phyloP scores from a whole-genome alignment of 2,113 vertebrate species.

The Sinocyclocheilus anophthalmus region DNA sequence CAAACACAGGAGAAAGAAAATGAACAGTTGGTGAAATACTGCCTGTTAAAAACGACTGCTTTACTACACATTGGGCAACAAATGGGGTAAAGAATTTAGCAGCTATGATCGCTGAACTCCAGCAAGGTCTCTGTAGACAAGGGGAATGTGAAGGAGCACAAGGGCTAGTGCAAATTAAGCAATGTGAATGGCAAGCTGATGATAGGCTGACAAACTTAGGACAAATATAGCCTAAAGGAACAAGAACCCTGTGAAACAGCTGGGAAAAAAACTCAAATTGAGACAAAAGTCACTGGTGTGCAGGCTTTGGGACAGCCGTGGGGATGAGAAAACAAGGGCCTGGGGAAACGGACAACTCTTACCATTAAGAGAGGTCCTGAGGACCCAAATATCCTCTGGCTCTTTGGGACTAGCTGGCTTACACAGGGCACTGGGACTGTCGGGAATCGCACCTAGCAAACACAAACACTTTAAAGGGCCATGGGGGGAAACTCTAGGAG shows the following conservation, averaged over 20 bases:
- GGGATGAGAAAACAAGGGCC: conserved; percentile 44
- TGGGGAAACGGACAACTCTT: conserved; percentile 66
- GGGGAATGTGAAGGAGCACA: not conserved
- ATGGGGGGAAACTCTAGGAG: not conserved
- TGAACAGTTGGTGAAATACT: not conserved
- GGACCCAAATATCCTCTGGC: conserved; percentile 78
- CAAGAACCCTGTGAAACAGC: conserved; percentile 5
- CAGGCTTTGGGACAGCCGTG: not conserved
- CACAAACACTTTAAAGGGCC: conserved; percentile 67
- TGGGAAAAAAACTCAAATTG: conserved; percentile 6
- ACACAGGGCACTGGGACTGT: conserved; percentile 67
- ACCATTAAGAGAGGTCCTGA: conserved; percentile 76
- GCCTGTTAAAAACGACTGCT: not conserved
- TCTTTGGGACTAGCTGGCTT: conserved; percentile 66
- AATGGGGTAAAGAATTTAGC: not conserved
- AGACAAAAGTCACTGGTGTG: conserved; percentile 13
- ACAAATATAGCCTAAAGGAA: conserved; percentile 5
- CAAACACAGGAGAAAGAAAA: not conserved
- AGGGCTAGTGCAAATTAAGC: not conserved
- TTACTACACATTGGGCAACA: not conserved
- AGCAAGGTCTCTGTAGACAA: conserved; percentile 14
- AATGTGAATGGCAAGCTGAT: not conserved
- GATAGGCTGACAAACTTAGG: not conserved
- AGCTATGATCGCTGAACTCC: not conserved
- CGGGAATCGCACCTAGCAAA: conserved; percentile 72